Conservation (phyloP, 2,888 invertebrate genomes). For the Eupeodes luniger region DNA sequence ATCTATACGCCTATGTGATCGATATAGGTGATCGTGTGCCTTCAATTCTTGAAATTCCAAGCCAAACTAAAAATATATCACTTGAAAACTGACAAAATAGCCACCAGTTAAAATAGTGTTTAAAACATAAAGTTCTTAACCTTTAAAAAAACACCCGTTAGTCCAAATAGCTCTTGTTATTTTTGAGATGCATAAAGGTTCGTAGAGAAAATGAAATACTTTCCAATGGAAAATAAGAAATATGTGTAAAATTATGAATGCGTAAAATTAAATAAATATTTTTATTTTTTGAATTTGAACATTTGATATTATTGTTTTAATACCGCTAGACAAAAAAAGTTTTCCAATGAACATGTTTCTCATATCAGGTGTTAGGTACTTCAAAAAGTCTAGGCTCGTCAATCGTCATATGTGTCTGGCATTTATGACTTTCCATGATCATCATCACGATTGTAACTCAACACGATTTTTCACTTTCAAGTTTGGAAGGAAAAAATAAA, state of each 20-base stretch:
- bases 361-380: background rate
- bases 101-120: too few species aligned
- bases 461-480: slow-evolving; percentile 19
- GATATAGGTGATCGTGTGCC: too few species aligned
- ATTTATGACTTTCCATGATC: background rate
- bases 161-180: too few species aligned
- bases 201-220: slow-evolving; percentile 13
- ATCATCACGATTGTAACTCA: background rate
- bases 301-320: background rate
- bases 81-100: too few species aligned
- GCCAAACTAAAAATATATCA: too few species aligned
- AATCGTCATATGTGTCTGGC: background rate
- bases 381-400: background rate
- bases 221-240: background rate
- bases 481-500: background rate
- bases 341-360: background rate
- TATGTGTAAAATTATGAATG: background rate
- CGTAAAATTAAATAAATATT: background rate
- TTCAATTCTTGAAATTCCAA: too few species aligned
- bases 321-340: background rate
- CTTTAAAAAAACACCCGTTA: background rate
- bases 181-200: background rate
- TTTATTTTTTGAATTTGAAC: background rate
- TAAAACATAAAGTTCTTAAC: background rate
- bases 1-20: too few species aligned